phyloP scores from a whole-genome alignment of 2,888 invertebrate species.

The Sisyra nigra region DNA sequence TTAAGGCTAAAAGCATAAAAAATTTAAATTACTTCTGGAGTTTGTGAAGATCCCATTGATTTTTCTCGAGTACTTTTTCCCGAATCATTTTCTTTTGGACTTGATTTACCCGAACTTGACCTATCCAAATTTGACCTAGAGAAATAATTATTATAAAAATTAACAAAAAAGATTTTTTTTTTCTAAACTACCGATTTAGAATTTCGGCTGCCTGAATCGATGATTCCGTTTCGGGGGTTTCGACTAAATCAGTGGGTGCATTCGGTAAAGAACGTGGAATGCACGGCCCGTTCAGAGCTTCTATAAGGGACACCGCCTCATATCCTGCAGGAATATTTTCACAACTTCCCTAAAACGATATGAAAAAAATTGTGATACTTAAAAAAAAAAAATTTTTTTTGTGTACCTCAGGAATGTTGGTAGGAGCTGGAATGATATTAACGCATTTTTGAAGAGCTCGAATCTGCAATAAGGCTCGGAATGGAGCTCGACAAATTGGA shows the following conservation, averaged over 20 bases:
- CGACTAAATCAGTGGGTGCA: conserved; percentile 29
- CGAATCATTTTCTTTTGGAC: conserved; percentile 23
- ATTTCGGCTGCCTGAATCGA: conserved; percentile 50
- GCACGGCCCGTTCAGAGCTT: conserved; percentile 88
- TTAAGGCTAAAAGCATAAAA: conserved; percentile 7
- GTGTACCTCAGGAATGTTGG: conserved; percentile 47
- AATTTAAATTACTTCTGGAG: conserved; percentile 31
- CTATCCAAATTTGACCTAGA: conserved; percentile 31
- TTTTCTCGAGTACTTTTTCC: conserved; percentile 23
- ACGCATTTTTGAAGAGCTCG: conserved; percentile 72
- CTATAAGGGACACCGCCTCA: conserved; percentile 85
- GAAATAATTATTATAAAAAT: neutral
- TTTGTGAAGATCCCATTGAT: conserved; percentile 21
- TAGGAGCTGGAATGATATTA: conserved; percentile 31
- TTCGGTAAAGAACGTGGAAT: conserved; percentile 31
- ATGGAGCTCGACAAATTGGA: conserved; percentile 97
- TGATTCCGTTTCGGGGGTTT: conserved; percentile 46
- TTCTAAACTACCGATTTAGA: conserved; percentile 32
- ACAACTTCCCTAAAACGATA: conserved; percentile 39
- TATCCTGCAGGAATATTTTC: conserved; percentile 86
- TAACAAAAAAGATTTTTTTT: neutral
- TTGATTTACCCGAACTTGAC: conserved; percentile 23
- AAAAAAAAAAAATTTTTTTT: neutral
- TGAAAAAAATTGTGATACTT: conserved; percentile 2
- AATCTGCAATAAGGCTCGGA: conserved; percentile 90